Evolutionary conservation across 2,797 vertebrate genomes (phyloP).

Genomic region (Characodon lateralis): DNA sequence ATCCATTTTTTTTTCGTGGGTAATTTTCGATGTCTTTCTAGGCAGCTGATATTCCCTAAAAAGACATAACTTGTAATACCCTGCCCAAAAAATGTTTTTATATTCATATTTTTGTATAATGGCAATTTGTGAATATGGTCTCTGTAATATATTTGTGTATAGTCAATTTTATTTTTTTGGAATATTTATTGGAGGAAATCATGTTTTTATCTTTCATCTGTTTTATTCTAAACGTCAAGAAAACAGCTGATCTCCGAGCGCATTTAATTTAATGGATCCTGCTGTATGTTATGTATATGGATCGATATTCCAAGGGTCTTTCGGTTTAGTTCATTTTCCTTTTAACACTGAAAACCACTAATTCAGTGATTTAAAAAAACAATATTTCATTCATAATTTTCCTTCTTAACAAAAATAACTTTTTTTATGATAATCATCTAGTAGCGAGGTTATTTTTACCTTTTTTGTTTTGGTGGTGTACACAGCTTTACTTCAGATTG

Average conservation of each 20-base stretch:
- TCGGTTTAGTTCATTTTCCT: conserved; percentile 19
- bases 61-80: conserved; percentile 6
- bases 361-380: neutral
- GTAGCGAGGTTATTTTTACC: neutral
- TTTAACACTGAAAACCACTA: conserved; percentile 3
- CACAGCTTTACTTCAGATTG: conserved; percentile 15
- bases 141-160: conserved; percentile 63
- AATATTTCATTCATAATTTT: neutral
- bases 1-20: neutral
- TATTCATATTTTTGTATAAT: conserved; percentile 54
- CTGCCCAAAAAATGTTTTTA: conserved; percentile 7
- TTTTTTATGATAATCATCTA: neutral
- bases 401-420: neutral
- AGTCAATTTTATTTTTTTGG: conserved; percentile 37
- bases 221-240: conserved; percentile 26
- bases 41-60: conserved; percentile 58
- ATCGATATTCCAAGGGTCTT: conserved; percentile 3
- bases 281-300: conserved; percentile 29
- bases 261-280: conserved; percentile 38
- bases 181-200: conserved; percentile 69
- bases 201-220: conserved; percentile 21
- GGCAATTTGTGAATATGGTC: conserved; percentile 49
- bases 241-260: neutral
- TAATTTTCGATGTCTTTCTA: conserved; percentile 24
- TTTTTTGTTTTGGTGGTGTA: neutral